These are phyloP conservation scores for Panonychus citri DNA, from an alignment of 1,140 invertebrate species.

Conservation along the genomic window DNA sequence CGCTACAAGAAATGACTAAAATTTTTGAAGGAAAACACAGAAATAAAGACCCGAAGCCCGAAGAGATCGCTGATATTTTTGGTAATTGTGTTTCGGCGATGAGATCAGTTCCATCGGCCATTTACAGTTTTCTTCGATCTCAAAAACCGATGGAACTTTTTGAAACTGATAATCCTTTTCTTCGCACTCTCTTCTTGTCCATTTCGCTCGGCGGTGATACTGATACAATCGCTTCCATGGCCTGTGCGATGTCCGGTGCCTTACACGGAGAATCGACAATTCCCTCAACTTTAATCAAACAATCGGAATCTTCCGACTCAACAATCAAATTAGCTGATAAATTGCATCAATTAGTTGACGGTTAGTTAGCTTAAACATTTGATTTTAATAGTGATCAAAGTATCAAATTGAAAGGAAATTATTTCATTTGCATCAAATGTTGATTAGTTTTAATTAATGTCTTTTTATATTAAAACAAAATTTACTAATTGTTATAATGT, in stretches of 20 bases:
- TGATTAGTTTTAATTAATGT: no score
- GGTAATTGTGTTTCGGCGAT: conserved; percentile 39
- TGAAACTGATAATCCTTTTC: conserved; percentile 33
- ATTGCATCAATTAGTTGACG: not conserved
- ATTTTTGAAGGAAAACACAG: conserved; percentile 7
- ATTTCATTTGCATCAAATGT: no score
- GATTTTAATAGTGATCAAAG: no score
- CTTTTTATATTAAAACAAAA: no score
- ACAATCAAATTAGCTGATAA: not conserved
- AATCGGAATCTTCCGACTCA: conserved; percentile 31
- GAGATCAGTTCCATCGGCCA: conserved; percentile 47
- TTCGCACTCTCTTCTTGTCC: conserved; percentile 39
- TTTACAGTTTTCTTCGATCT: conserved; percentile 43
- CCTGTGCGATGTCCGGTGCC: conserved; percentile 47
- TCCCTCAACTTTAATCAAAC: conserved; percentile 29
- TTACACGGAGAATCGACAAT: conserved; percentile 39
- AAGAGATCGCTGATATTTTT: conserved; percentile 31
- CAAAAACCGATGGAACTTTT: conserved; percentile 31
- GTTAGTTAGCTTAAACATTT: no score
- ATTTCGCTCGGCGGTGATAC: conserved; percentile 52
- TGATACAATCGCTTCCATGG: conserved; percentile 54
- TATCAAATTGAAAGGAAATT: no score
- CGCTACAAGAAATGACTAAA: not conserved
- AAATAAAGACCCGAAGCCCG: conserved; percentile 13
- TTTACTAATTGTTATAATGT: no score